Evolutionary conservation across 2,888 invertebrate genomes (phyloP).

Genomic region (Napeogenes inachia): DNA sequence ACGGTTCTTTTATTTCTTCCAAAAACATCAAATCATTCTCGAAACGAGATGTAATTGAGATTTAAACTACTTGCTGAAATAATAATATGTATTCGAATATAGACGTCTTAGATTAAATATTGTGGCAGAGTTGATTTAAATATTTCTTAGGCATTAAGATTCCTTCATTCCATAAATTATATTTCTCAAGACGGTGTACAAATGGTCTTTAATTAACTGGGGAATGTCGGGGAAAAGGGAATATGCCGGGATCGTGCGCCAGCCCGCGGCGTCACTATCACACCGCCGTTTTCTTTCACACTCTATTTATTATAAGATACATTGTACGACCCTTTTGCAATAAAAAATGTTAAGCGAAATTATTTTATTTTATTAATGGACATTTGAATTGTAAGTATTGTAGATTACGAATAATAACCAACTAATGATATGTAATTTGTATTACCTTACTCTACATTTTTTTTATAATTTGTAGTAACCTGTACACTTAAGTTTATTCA

Average conservation of each 20-base stretch:
- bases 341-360: too few relatives aligned
- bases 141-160: constrained; percentile 50
- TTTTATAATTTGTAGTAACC: too few relatives aligned
- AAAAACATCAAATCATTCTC: constrained; percentile 22
- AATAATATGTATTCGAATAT: neutral
- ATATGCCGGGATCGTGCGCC: constrained; percentile 58
- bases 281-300: constrained; percentile 63
- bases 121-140: constrained; percentile 40
- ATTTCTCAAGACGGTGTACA: constrained; percentile 69
- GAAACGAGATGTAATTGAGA: constrained; percentile 18
- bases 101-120: constrained; percentile 14
- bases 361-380: too few relatives aligned
- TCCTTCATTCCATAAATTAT: constrained; percentile 68
- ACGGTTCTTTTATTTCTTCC: neutral
- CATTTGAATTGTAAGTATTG: too few relatives aligned
- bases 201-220: constrained; percentile 74
- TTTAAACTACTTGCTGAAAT: too few relatives aligned
- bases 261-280: constrained; percentile 40
- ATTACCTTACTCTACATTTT: too few relatives aligned
- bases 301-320: constrained; percentile 55
- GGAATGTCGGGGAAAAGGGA: constrained; percentile 69
- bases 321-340: constrained; percentile 14
- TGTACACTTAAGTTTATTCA: too few relatives aligned
- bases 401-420: too few relatives aligned
- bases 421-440: too few relatives aligned